Evolutionary conservation across 2,888 invertebrate species (phyloP).

Genomic region (Priocnemis perturbator): DNA sequence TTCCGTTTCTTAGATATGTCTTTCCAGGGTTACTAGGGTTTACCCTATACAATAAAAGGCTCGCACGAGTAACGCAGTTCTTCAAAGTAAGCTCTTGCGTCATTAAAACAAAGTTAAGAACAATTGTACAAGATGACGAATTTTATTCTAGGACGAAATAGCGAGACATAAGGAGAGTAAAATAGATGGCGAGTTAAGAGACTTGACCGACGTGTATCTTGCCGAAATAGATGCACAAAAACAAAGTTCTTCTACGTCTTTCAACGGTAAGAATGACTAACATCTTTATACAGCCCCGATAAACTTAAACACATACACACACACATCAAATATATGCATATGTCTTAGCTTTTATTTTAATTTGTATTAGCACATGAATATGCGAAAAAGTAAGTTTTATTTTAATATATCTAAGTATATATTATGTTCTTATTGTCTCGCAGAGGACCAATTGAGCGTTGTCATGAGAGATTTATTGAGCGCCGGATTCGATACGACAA

Average conservation of each 20-base stretch:
- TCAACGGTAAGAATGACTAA: constrained; percentile 57
- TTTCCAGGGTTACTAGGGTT: constrained; percentile 81
- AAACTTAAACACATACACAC: too few species aligned
- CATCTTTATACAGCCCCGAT: not conserved
- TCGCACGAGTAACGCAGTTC: constrained; percentile 76
- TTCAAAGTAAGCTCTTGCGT: constrained; percentile 27
- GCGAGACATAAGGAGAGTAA: constrained; percentile 56
- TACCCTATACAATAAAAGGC: constrained; percentile 76
- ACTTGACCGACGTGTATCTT: constrained; percentile 68
- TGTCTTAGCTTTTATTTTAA: too few species aligned
- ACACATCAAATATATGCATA: too few species aligned
- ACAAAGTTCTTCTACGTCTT: constrained; percentile 56
- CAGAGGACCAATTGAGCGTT: constrained; percentile 85
- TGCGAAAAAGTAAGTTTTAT: too few species aligned
- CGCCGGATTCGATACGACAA: constrained; percentile 91
- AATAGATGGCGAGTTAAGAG: constrained; percentile 51
- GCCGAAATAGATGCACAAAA: constrained; percentile 60
- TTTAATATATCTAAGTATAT: not conserved
- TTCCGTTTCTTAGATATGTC: constrained; percentile 82
- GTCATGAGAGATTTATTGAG: constrained; percentile 90
- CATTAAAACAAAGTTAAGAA: not conserved
- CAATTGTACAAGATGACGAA: not conserved
- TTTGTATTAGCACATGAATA: too few species aligned
- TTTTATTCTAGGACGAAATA: constrained; percentile 56
- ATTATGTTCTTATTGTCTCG: not conserved